phyloP scores from a whole-genome alignment of 2,888 invertebrate species.

The Horisme vitalbata region DNA sequence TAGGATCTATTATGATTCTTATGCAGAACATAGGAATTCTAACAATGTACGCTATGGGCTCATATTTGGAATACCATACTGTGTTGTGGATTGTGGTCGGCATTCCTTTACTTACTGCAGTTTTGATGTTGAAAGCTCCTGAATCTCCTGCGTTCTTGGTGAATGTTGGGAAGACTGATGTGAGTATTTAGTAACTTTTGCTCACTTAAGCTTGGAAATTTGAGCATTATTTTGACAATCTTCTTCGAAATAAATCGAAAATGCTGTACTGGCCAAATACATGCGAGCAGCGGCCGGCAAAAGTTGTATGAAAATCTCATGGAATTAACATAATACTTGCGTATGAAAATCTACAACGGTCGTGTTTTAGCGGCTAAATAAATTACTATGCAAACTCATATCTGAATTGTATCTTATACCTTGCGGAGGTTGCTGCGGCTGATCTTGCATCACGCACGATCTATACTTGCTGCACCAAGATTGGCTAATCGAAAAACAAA shows the following conservation, averaged over 20 bases:
- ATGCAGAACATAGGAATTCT: conserved; percentile 56
- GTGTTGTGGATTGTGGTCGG: conserved; percentile 50
- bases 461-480: no score
- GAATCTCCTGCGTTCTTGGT: conserved; percentile 66
- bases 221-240: no score
- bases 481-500: no score
- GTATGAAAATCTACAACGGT: not conserved
- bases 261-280: no score
- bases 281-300: no score
- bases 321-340: not conserved
- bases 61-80: conserved; percentile 52
- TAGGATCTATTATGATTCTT: conserved; percentile 54
- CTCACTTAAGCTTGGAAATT: no score
- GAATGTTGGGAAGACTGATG: conserved; percentile 55
- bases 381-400: not conserved
- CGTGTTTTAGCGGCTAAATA: no score
- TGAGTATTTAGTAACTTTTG: conserved; percentile 40
- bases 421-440: no score
- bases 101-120: conserved; percentile 46
- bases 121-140: conserved; percentile 56
- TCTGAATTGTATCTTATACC: no score
- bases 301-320: no score
- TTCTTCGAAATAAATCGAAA: no score
- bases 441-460: no score
- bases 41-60: conserved; percentile 58